phyloP scores from a whole-genome alignment of 1,140 invertebrate genomes.

The Bombus confusus region DNA sequence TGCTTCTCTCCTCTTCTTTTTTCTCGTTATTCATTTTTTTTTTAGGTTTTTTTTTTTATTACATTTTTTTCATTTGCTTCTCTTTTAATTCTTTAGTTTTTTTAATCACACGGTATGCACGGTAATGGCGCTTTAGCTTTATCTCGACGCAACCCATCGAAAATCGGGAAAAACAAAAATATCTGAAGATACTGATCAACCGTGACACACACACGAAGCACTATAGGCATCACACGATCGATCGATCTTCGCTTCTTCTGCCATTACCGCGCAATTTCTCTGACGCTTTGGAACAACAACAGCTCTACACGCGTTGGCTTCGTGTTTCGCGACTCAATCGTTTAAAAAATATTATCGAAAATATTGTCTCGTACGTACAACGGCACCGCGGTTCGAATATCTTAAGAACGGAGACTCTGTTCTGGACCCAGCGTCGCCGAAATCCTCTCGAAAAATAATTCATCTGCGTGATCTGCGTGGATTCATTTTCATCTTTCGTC shows the following conservation, averaged over 20 bases:
- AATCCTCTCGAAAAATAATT: constrained; percentile 45
- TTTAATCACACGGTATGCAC: constrained; percentile 30
- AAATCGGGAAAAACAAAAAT: constrained; percentile 29
- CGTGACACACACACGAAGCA: constrained; percentile 13
- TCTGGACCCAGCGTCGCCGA: constrained; percentile 2
- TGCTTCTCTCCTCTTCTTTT: background rate
- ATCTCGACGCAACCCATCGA: background rate
- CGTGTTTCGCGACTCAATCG: constrained; percentile 68
- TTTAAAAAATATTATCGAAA: constrained; percentile 72
- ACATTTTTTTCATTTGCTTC: constrained; percentile 14
- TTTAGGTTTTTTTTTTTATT: background rate
- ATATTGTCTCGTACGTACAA: constrained; percentile 70
- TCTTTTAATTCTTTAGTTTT: constrained; percentile 14
- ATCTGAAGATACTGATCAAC: constrained; percentile 24
- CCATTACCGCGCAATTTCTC: constrained; percentile 52
- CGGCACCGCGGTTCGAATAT: constrained; percentile 53
- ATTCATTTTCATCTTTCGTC: background rate
- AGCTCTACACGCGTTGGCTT: constrained; percentile 62
- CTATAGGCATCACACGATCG: constrained; percentile 5
- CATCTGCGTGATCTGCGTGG: constrained; percentile 3
- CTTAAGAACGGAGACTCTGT: constrained; percentile 41
- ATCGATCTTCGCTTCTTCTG: constrained; percentile 11
- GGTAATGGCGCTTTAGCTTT: constrained; percentile 21
- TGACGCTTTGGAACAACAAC: constrained; percentile 62
- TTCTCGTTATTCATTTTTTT: constrained; percentile 1